These are phyloP conservation scores for Indicator indicator DNA, from an alignment of 2,113 vertebrate species.

Conservation along the genomic window DNA sequence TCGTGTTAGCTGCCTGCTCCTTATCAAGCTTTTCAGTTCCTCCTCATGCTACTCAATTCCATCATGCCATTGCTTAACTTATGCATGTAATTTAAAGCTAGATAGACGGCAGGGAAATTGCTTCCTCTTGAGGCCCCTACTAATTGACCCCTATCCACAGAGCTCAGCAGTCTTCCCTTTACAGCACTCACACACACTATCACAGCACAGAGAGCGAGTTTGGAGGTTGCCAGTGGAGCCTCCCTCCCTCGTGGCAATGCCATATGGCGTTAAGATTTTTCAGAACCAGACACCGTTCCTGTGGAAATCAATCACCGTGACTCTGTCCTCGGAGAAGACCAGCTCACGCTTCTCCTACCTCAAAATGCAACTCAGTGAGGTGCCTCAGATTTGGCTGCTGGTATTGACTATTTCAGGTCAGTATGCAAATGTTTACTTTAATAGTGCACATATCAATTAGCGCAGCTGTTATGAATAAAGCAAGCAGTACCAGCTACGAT, in stretches of 20 bases:
- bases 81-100: slow-evolving; percentile 49
- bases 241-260: slow-evolving; percentile 37
- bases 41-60: slow-evolving; percentile 10
- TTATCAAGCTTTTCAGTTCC: slow-evolving; percentile 41
- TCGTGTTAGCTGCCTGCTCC: slow-evolving; percentile 4
- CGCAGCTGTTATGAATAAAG: neutral
- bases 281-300: neutral
- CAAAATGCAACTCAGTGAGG: neutral
- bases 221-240: slow-evolving; percentile 18
- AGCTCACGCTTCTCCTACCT: neutral
- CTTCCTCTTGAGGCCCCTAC: slow-evolving; percentile 63
- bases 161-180: slow-evolving; percentile 73
- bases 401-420: neutral
- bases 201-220: slow-evolving; percentile 26
- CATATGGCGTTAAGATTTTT: slow-evolving; percentile 29
- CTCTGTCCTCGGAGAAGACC: neutral
- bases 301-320: slow-evolving; percentile 30
- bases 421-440: neutral
- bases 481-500: neutral
- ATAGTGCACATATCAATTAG: neutral
- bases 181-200: neutral
- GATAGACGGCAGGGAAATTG: slow-evolving; percentile 28
- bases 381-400: neutral
- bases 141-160: slow-evolving; percentile 73
- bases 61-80: slow-evolving; percentile 11